Evolutionary conservation across 2,113 vertebrate species (phyloP), one percentile per base, ranked within the genome.

Genomic region (Pelusios castaneus): DNA sequence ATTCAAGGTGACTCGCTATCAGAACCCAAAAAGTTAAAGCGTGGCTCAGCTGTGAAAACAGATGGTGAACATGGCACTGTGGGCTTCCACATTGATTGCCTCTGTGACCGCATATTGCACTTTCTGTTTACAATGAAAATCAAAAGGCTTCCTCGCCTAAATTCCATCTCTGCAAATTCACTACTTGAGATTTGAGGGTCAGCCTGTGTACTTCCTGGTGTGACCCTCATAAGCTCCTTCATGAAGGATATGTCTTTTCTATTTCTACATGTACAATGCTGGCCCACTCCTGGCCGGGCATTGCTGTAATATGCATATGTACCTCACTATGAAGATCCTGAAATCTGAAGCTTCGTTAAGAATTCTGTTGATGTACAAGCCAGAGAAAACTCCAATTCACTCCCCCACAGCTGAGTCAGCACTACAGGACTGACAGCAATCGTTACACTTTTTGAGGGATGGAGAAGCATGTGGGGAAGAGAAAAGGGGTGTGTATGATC

Each of bases 291-390:
- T 91, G 89, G 93, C 34, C 88, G 77, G 89, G 75, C 91, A 84
- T 67, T 34, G 73, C 54, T 87, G 47, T n/a, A 90, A 88, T 22
- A n/a, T 81, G 89, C 91, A 63, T 93, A 94, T 90, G 91, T 83
- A 93, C 25, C 82, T 82, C 95, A 96, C 90, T 88, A 92, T 10
- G 76, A 63, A 95, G 94, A 92, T 85, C 89, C 80, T 92, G 52
- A 49, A 56, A 89, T 76, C 49, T 92, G 82, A 80, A 95, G 43
- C 88, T 95, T 89, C 83, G 85, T 63, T 90, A 96, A 90, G 84
- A 95, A 94, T 92, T 91, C 82, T 87, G 56, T 92, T 91, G 58
- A 80, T 92, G 34, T 67, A 67, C 91, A 91, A 95, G 79, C 2
- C 25, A 85, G 43, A 91, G 9, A 79, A 87, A 79, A 95, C 94